Base-by-base conservation (phyloP, 2,888 invertebrate species). In the Drosophila nigricruria region DNA sequence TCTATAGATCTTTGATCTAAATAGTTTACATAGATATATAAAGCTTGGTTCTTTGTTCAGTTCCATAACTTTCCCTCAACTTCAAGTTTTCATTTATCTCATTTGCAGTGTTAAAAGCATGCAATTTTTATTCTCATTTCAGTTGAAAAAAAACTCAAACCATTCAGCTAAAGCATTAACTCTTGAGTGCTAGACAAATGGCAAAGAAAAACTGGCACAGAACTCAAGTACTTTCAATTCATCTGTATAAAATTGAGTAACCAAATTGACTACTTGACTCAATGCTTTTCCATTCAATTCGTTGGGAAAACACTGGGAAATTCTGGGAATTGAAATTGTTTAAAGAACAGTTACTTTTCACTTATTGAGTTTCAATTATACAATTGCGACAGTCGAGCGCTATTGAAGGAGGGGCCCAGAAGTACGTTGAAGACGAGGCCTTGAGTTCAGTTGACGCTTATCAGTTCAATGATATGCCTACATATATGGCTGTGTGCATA, bases 391-490 rank as follows among this genome's bases (percentile, higher is more conserved):
- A 75, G 42, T 38, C 50, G 60, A 32, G 25, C 42, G 56, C 54
- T 5, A 62, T 57, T 63, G 63, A 23, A 32, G 16, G 47, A n/a
- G 47, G 20, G 27, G 25, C 16, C 10, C 14, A 20, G 30, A 20
- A 32, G 38, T 40, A 20, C 60, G 67, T 59, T 52, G 53, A 38
- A 63, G 43, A 53, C 40, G 60, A 61, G 73, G 79, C 89, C 87
- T 84, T 83, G 79, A 56, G 88, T 76, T 81, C 77, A 75, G 56
- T 83, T 64, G 42, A 27, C 36, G 69, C 89, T 83, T 83, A 83
- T 83, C 83, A 88, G 84, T 83, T 74, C 69, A 88, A 81, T 86
- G 72, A 83, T 83, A 80, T 77, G 43, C 16, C 20, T 2, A 52
- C 9, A 27, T 36, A 23, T n/a, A 25, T 18, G 18, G 12, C 10